Percentiles rank a stretch among this genome's conserved stretches.
Conservation (phyloP, 2,797 vertebrate genomes). For the Myoxocephalus aenaeus region DNA sequence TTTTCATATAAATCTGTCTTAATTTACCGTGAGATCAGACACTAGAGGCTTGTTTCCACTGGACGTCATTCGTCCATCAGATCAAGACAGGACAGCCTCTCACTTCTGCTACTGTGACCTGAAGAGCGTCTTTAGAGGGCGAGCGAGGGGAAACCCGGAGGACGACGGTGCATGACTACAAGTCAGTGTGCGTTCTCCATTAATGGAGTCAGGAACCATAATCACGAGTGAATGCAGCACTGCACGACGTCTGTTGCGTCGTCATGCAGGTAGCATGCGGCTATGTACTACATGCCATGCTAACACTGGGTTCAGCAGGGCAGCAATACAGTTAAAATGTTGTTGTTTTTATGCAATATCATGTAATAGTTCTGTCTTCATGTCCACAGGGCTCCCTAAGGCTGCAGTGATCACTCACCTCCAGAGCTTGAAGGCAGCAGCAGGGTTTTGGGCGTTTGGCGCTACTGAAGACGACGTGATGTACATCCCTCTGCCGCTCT, state of each 20-base stretch:
- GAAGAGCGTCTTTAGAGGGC: neutral
- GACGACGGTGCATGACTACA: neutral
- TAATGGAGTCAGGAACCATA: neutral
- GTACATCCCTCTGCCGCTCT: conserved; percentile 91
- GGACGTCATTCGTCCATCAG: neutral
- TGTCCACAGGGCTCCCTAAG: conserved; percentile 88
- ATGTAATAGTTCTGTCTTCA: neutral
- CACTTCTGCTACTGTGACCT: neutral
- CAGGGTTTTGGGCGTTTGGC: conserved; percentile 88
- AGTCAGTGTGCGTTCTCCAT: neutral
- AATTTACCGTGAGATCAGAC: neutral
- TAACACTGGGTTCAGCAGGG: neutral
- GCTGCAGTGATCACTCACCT: conserved; percentile 91
- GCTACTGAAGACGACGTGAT: conserved; percentile 84
- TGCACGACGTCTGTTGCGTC: neutral
- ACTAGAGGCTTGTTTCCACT: neutral
- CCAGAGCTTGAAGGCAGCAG: conserved; percentile 88
- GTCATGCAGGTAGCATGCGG: neutral
- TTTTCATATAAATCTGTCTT: neutral
- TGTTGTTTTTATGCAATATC: neutral
- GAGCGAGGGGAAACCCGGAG: neutral
- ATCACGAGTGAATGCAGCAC: neutral
- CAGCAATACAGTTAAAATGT: neutral
- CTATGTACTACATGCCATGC: neutral
- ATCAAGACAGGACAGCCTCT: conserved; percentile 8